phyloP scores from a whole-genome alignment of 2,797 vertebrate genomes.

The Scolopax rusticola region DNA sequence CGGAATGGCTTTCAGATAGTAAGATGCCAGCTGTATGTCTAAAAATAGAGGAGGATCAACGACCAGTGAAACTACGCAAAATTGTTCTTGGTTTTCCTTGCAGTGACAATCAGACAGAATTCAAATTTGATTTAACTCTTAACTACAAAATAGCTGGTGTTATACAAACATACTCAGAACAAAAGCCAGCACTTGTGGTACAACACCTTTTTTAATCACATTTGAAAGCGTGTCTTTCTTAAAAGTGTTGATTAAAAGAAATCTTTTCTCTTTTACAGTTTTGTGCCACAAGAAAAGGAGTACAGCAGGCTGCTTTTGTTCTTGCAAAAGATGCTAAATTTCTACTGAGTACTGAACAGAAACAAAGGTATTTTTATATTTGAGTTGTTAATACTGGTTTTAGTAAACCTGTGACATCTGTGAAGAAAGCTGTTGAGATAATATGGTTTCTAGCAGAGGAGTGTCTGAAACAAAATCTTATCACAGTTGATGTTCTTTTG shows the following conservation, averaged over 20 bases:
- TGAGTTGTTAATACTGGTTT: background rate
- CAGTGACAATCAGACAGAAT: constrained; percentile 89
- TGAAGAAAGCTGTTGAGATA: constrained; percentile 1
- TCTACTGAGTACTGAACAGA: constrained; percentile 90
- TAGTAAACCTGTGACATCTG: background rate
- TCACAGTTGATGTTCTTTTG: background rate
- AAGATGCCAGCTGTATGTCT: constrained; percentile 87
- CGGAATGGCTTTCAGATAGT: constrained; percentile 94
- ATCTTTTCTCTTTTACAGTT: constrained; percentile 84
- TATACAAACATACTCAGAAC: constrained; percentile 94
- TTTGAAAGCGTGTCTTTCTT: constrained; percentile 23
- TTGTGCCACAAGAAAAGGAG: constrained; percentile 97
- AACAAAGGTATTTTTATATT: constrained; percentile 86
- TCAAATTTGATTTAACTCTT: constrained; percentile 95
- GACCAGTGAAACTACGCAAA: constrained; percentile 95
- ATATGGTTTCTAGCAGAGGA: background rate
- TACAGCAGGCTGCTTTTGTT: constrained; percentile 92
- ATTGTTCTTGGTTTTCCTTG: constrained; percentile 95
- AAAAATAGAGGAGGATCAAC: constrained; percentile 92
- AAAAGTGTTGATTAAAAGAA: constrained; percentile 41
- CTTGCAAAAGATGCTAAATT: constrained; percentile 94
- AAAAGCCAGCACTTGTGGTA: constrained; percentile 95
- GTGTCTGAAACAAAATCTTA: background rate
- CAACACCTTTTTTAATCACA: constrained; percentile 7
- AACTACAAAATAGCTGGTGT: constrained; percentile 95